These are phyloP conservation scores for Peromyscus nudipes DNA, from an alignment of 2,797 vertebrate genomes.

Conservation along the genomic window DNA sequence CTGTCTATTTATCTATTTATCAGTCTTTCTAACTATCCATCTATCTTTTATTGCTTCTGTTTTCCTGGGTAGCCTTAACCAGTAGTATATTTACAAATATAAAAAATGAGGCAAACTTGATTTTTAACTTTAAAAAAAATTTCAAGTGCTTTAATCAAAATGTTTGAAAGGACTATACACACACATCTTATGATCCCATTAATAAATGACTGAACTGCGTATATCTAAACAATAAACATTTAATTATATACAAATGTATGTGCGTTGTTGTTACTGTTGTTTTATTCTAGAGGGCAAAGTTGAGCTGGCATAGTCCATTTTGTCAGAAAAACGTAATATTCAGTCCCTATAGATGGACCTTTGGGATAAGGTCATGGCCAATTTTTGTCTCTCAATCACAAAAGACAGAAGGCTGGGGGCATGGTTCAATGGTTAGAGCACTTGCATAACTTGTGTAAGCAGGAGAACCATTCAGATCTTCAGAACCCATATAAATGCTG, in stretches of 20 bases:
- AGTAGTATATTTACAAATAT: not conserved
- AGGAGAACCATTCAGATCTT: not conserved
- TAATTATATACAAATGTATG: not conserved
- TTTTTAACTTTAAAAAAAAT: not conserved
- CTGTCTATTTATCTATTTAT: not conserved
- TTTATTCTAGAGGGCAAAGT: not conserved
- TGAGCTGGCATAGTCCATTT: not conserved
- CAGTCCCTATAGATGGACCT: not conserved
- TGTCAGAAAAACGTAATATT: not conserved
- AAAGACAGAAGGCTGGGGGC: not conserved
- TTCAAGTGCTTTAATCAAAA: constrained; percentile 17
- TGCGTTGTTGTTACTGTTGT: not conserved
- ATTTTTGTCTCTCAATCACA: not conserved
- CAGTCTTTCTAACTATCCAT: not conserved
- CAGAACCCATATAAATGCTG: not conserved
- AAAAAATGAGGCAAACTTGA: not conserved
- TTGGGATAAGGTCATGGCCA: too few species aligned
- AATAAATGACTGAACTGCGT: constrained; percentile 25
- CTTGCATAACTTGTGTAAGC: too few species aligned
- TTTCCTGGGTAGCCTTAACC: not conserved
- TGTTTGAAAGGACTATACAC: not conserved
- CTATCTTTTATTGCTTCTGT: not conserved
- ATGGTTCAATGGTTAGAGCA: not conserved
- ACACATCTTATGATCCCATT: not conserved
- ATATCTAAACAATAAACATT: not conserved